Evolutionary conservation across 2,113 vertebrate species (phyloP).

Genomic region (Trinectes maculatus): DNA sequence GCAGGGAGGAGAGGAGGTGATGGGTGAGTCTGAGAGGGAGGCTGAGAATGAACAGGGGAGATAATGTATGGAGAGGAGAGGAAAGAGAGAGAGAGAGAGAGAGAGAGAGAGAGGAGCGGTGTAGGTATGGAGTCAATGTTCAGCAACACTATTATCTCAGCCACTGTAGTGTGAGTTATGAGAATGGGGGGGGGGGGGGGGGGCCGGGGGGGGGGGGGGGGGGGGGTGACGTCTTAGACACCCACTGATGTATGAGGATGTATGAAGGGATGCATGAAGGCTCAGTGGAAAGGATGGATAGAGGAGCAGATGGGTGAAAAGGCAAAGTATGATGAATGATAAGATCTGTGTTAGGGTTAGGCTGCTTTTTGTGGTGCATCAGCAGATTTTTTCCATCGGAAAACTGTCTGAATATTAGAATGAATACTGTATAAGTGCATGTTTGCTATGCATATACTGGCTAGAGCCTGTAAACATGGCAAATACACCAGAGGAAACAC

Average conservation of each 20-base stretch:
- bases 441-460: too few species aligned
- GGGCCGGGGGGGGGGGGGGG: not conserved
- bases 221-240: conserved; percentile 14
- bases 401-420: too few species aligned
- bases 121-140: conserved; percentile 12
- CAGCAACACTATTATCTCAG: conserved; percentile 22
- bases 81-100: conserved; percentile 25
- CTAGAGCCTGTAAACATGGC: not conserved
- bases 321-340: not conserved
- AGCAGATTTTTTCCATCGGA: too few species aligned
- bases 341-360: not conserved
- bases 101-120: conserved; percentile 7
- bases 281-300: conserved; percentile 13
- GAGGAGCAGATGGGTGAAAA: conserved; percentile 3
- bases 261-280: conserved; percentile 14
- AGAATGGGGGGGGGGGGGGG: conserved; percentile 1
- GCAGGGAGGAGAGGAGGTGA: conserved; percentile 71
- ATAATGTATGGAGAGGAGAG: conserved; percentile 39
- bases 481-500: not conserved
- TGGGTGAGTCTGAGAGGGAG: conserved; percentile 56
- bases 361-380: too few species aligned
- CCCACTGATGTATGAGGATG: conserved; percentile 21
- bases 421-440: too few species aligned
- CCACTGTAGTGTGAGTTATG: conserved; percentile 16
- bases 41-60: conserved; percentile 48